Evolutionary conservation across 2,797 vertebrate species (phyloP).

Genomic region (Siniperca undulata): DNA sequence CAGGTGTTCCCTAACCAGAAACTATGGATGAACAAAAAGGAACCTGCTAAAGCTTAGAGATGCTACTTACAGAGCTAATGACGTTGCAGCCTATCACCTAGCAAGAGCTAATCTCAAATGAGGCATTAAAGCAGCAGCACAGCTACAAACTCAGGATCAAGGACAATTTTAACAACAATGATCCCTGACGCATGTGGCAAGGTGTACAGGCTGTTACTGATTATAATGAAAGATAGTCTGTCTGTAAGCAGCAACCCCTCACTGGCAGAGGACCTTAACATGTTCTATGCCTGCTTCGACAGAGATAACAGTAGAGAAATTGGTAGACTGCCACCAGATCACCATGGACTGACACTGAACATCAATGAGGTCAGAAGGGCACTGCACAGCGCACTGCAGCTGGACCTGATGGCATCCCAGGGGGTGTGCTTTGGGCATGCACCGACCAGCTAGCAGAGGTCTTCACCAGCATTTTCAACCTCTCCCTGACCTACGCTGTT

Average conservation of each 20-base stretch:
- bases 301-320: too few species aligned
- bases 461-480: background rate
- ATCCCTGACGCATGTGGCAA: background rate
- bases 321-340: too few species aligned
- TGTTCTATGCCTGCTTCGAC: too few species aligned
- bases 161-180: background rate
- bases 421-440: background rate
- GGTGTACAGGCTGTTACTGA: too few species aligned
- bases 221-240: background rate
- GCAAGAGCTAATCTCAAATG: background rate
- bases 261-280: too few species aligned
- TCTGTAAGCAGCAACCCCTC: too few species aligned
- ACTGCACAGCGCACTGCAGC: background rate
- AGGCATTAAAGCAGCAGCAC: background rate
- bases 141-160: background rate
- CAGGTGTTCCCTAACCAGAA: background rate
- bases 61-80: background rate
- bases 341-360: too few species aligned
- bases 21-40: background rate
- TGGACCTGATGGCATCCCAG: background rate
- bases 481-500: background rate
- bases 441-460: background rate
- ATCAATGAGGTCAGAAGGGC: too few species aligned
- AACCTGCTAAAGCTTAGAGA: background rate
- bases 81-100: background rate